phyloP scores from a whole-genome alignment of 2,888 invertebrate species.

The Plemyria rubiginata region DNA sequence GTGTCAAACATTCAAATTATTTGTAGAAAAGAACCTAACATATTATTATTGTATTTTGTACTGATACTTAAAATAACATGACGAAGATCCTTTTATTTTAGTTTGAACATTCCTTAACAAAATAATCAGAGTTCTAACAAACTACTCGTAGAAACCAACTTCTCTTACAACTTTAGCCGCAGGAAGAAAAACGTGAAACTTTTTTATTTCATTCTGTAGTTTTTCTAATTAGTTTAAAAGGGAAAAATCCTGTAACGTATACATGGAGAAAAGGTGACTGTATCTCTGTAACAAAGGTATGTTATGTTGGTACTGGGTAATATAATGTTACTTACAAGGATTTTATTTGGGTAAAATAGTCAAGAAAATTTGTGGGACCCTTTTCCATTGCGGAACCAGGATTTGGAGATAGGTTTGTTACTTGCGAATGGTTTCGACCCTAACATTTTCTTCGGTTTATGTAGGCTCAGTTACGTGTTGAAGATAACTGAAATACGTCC shows the following conservation, averaged over 20 bases:
- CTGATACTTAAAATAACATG: too few species aligned
- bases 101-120: too few species aligned
- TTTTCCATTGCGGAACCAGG: constrained; percentile 16
- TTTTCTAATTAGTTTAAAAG: constrained; percentile 25
- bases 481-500: not conserved
- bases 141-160: not conserved
- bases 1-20: too few species aligned
- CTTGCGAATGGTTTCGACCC: constrained; percentile 27
- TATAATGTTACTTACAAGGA: constrained; percentile 19
- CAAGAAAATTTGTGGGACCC: constrained; percentile 20
- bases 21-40: too few species aligned
- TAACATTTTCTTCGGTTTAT: constrained; percentile 26
- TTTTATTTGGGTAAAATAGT: constrained; percentile 31
- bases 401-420: constrained; percentile 19
- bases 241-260: constrained; percentile 4
- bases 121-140: too few species aligned
- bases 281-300: constrained; percentile 23
- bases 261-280: constrained; percentile 2
- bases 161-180: not conserved
- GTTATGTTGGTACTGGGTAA: constrained; percentile 12
- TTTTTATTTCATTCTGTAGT: constrained; percentile 20
- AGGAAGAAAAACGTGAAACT: constrained; percentile 6
- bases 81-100: too few species aligned
- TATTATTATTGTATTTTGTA: too few species aligned
- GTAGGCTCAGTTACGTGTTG: not conserved